phyloP scores from a whole-genome alignment of 2,888 invertebrate species.

The Oscheius sp. region DNA sequence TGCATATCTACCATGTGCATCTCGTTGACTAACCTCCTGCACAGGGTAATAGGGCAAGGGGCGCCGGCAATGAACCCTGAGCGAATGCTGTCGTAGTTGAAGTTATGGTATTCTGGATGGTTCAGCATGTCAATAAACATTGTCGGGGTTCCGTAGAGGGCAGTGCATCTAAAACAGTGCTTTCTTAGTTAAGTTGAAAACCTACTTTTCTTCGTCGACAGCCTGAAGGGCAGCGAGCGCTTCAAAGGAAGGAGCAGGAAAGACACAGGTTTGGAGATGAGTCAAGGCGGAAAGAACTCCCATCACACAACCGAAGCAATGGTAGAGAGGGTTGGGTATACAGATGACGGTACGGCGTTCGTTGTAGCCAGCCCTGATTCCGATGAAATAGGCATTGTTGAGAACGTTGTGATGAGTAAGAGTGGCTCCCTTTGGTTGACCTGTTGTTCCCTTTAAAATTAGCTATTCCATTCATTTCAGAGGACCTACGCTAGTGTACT shows the following conservation, averaged over 20 bases:
- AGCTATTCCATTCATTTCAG: not conserved
- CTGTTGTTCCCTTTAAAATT: conserved; percentile 81
- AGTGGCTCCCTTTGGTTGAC: conserved; percentile 81
- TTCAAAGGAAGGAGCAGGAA: conserved; percentile 76
- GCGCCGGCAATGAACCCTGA: conserved; percentile 82
- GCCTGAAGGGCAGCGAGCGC: conserved; percentile 80
- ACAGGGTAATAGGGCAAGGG: conserved; percentile 78
- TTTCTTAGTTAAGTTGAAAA: not conserved
- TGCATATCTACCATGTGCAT: conserved; percentile 73
- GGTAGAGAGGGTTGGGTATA: conserved; percentile 75
- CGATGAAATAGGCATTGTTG: conserved; percentile 83
- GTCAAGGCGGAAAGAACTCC: conserved; percentile 79
- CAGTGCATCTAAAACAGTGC: conserved; percentile 73
- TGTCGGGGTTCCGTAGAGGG: conserved; percentile 76
- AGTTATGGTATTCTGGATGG: conserved; percentile 72
- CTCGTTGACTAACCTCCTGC: conserved; percentile 74
- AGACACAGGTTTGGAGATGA: conserved; percentile 74
- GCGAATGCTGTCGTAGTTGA: conserved; percentile 72
- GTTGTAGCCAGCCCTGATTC: conserved; percentile 75
- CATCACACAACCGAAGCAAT: conserved; percentile 83
- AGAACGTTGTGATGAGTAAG: conserved; percentile 81
- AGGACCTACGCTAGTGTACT: conserved; percentile 61
- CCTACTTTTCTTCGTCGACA: conserved; percentile 80
- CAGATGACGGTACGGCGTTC: conserved; percentile 57
- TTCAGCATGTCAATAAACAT: conserved; percentile 76